Conservation (phyloP, 2,888 invertebrate species). For the Epinotia brunnichana region DNA sequence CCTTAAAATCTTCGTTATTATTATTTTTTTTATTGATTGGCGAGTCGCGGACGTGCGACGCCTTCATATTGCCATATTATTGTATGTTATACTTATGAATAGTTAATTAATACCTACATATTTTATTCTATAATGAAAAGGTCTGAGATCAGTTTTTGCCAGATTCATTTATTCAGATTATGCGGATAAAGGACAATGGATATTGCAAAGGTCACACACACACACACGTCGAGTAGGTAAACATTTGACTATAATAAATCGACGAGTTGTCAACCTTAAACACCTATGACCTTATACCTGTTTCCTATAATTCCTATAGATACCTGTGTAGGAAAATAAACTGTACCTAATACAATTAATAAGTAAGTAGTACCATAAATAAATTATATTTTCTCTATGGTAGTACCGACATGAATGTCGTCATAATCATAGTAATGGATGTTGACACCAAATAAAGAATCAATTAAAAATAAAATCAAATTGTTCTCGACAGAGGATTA, state of each 20-base stretch:
- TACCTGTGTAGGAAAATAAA: neutral
- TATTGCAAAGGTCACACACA: slow-evolving; percentile 8
- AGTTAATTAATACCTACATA: neutral
- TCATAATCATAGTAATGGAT: neutral
- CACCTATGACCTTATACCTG: slow-evolving; percentile 13
- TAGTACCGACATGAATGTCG: neutral
- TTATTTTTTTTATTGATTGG: neutral
- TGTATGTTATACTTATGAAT: neutral
- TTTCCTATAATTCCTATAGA: slow-evolving; percentile 11
- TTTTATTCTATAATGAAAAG: slow-evolving; percentile 2
- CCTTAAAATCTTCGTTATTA: slow-evolving; percentile 3
- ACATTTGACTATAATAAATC: slow-evolving; percentile 6
- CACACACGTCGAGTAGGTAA: neutral
- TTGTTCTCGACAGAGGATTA: too few species aligned
- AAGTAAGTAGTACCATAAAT: too few species aligned
- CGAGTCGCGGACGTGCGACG: neutral
- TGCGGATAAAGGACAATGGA: slow-evolving; percentile 19
- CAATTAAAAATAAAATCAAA: too few species aligned
- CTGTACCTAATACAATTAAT: neutral
- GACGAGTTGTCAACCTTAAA: slow-evolving; percentile 17
- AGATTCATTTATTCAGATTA: slow-evolving; percentile 14
- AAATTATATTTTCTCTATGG: too few species aligned
- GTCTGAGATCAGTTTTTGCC: slow-evolving; percentile 13
- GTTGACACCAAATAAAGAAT: too few species aligned
- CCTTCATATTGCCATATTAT: neutral